These are phyloP conservation scores for Geodia barretti DNA, from an alignment of 37 sponge, comb jelly and placozoan genomes.

Conservation along the genomic window DNA sequence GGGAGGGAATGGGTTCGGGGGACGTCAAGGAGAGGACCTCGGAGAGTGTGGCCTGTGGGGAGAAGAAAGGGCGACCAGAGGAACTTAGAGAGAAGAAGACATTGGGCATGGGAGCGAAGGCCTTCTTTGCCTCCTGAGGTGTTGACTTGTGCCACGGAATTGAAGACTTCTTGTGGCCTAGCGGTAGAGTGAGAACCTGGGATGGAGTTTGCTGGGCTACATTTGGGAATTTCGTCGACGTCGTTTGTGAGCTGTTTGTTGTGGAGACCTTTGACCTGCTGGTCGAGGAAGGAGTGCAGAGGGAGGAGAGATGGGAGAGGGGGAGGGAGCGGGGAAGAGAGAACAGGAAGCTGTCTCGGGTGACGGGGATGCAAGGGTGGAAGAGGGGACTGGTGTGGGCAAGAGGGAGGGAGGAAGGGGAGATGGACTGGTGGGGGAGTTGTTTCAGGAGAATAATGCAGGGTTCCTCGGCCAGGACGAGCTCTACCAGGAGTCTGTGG, in stretches of 20 bases:
- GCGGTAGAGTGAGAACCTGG: neutral
- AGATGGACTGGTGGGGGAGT: neutral
- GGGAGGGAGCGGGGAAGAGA: neutral
- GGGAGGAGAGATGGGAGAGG: neutral
- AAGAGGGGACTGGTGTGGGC: slow-evolving; percentile 44
- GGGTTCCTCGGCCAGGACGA: slow-evolving; percentile 53
- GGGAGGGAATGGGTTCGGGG: neutral
- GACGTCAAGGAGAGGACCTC: neutral
- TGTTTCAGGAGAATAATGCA: slow-evolving; percentile 44
- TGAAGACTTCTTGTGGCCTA: neutral
- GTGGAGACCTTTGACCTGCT: neutral
- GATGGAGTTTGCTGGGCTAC: neutral
- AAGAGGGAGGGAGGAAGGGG: slow-evolving; percentile 33
- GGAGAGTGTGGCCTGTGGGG: neutral
- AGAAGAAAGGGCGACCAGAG: neutral
- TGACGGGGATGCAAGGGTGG: slow-evolving; percentile 62
- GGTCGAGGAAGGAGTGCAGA: neutral
- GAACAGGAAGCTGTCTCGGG: neutral
- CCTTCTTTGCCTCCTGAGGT: neutral
- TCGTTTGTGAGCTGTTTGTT: too few relatives aligned
- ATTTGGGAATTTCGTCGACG: neutral
- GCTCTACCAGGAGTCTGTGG: slow-evolving; percentile 46
- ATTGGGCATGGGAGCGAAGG: neutral
- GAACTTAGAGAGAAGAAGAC: neutral
- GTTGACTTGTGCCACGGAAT: neutral